phyloP scores from a whole-genome alignment of 2,888 invertebrate species.

The Tetrapedia diversipes region DNA sequence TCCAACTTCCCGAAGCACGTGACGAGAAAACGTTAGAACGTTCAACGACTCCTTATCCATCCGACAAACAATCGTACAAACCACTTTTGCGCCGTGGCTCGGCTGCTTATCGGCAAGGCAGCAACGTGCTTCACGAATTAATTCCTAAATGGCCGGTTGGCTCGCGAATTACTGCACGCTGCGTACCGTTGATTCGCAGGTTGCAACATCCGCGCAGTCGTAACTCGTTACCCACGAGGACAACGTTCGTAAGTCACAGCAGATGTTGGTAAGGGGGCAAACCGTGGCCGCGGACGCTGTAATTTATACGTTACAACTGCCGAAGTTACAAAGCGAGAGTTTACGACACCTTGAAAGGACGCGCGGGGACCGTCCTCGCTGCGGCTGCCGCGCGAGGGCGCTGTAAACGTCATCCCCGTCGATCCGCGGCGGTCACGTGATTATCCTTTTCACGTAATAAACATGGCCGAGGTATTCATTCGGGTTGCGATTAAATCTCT shows the following conservation, averaged over 20 bases:
- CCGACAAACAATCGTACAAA: neutral
- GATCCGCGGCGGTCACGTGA: constrained; percentile 45
- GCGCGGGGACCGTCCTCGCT: neutral
- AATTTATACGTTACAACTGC: constrained; percentile 71
- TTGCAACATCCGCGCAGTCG: constrained; percentile 52
- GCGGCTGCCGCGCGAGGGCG: constrained; percentile 15
- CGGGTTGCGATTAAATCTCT: constrained; percentile 46
- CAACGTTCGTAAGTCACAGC: constrained; percentile 59
- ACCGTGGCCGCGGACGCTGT: constrained; percentile 48
- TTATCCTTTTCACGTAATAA: constrained; percentile 56
- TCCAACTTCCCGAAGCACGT: neutral
- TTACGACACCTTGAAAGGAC: constrained; percentile 42
- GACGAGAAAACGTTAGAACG: constrained; percentile 7
- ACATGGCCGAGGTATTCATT: constrained; percentile 50
- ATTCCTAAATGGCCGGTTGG: constrained; percentile 36
- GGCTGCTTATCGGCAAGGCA: neutral
- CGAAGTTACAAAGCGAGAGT: constrained; percentile 66
- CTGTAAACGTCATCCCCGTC: constrained; percentile 53
- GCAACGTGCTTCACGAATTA: constrained; percentile 34
- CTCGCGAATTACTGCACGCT: constrained; percentile 30
- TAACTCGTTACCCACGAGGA: constrained; percentile 61
- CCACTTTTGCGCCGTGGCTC: neutral
- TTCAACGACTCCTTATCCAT: neutral
- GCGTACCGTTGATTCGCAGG: constrained; percentile 43
- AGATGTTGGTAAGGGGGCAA: constrained; percentile 26